These are phyloP conservation scores for Sinocyclocheilus anshuiensis DNA, from an alignment of 2,113 vertebrate species.

Conservation along the genomic window DNA sequence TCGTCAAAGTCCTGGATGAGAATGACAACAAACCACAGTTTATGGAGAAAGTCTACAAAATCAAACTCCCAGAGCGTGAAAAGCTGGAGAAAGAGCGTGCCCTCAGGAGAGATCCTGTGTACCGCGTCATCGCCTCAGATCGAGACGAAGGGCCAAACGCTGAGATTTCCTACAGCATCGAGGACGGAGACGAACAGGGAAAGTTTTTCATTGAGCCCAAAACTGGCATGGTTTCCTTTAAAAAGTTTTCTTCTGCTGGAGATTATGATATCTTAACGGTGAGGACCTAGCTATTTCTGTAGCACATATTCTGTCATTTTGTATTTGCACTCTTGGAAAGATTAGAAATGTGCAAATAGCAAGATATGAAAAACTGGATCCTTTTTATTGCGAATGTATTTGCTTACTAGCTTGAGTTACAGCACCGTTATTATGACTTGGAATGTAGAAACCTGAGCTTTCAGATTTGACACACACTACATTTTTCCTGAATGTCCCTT, in stretches of 20 bases:
- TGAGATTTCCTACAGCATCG: conserved; percentile 96
- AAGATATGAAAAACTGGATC: too few species aligned
- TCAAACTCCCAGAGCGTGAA: conserved; percentile 84
- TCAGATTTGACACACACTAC: conserved; percentile 2
- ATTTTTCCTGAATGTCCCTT: not conserved
- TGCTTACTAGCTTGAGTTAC: not conserved
- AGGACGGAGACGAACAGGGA: conserved; percentile 91
- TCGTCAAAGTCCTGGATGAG: conserved; percentile 94
- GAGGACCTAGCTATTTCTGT: conserved; percentile 37
- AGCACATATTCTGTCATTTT: not conserved
- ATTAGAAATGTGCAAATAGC: not conserved
- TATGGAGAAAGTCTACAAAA: conserved; percentile 96
- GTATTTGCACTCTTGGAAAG: not conserved
- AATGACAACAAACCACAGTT: conserved; percentile 95
- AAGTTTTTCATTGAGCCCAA: conserved; percentile 97
- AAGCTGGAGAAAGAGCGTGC: conserved; percentile 81
- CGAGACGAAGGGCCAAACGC: conserved; percentile 91
- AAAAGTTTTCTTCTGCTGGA: conserved; percentile 88
- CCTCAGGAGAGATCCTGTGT: conserved; percentile 84
- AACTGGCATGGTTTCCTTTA: conserved; percentile 93
- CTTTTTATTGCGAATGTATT: not conserved
- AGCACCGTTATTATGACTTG: not conserved
- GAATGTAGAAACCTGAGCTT: not conserved
- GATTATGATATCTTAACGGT: conserved; percentile 98
- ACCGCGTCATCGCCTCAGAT: conserved; percentile 90